phyloP scores from a whole-genome alignment of 2,113 vertebrate genomes.

The Eclectus roratus region DNA sequence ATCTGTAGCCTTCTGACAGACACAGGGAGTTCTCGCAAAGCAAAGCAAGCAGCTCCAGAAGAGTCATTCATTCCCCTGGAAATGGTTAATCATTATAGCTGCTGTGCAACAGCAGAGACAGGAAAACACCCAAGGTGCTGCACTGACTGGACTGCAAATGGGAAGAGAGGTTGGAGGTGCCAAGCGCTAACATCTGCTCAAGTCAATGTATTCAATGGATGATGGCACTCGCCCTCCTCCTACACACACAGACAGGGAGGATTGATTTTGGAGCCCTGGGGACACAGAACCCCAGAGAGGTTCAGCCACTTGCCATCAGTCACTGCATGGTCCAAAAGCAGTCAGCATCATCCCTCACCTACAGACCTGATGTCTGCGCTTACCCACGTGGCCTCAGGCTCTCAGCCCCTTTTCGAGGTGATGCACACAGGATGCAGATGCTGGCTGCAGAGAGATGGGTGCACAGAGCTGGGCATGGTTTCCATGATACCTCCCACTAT shows the following conservation, averaged over 20 bases:
- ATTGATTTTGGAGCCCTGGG: not conserved
- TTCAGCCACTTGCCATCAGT: not conserved
- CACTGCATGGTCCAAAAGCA: not conserved
- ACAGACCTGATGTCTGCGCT: not conserved
- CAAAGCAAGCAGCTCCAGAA: not conserved
- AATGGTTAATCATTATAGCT: not conserved
- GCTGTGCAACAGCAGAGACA: not conserved
- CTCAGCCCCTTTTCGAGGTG: not conserved
- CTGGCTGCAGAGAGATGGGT: not conserved
- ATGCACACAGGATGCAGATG: accelerated
- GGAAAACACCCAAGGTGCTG: not conserved
- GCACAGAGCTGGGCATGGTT: accelerated
- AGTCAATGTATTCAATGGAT: not conserved
- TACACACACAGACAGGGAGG: accelerated
- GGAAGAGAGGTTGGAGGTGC: not conserved
- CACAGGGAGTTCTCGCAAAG: not conserved
- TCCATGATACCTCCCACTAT: not conserved
- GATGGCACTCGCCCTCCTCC: not conserved
- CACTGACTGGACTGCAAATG: not conserved
- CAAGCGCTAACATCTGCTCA: accelerated
- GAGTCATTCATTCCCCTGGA: not conserved
- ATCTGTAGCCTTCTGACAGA: not conserved
- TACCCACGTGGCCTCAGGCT: accelerated
- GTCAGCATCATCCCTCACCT: not conserved
- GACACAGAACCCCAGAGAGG: not conserved